A percentile compares a stretch with the other conserved stretches of the same genome.
These are phyloP conservation scores for Metacarcinus magister DNA, from an alignment of 2,888 invertebrate species.

Conservation along the genomic window DNA sequence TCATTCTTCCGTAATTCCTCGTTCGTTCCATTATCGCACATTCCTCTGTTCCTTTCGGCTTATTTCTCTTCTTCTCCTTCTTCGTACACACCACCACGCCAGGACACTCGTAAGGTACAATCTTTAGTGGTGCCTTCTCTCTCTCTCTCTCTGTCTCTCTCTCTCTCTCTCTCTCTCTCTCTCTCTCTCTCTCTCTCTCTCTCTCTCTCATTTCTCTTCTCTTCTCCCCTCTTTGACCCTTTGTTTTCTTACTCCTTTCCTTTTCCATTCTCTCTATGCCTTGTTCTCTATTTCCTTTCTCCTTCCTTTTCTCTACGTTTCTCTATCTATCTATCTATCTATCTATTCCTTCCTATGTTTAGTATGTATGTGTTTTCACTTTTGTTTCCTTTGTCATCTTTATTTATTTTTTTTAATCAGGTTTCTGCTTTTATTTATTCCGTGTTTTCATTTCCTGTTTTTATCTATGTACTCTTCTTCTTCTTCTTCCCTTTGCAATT, in stretches of 20 bases:
- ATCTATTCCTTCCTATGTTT: neutral
- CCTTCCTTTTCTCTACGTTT: neutral
- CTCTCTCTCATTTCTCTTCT: neutral
- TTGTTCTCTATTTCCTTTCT: neutral
- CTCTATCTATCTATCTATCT: neutral
- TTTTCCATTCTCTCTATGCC: neutral
- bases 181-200: constrained; percentile 14
- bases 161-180: constrained; percentile 38
- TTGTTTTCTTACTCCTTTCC: neutral
- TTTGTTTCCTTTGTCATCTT: neutral
- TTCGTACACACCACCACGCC: neutral
- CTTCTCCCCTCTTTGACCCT: neutral
- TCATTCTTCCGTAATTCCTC: constrained; percentile 12
- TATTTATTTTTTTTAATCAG: neutral
- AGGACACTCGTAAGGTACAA: neutral
- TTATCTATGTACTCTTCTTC: neutral
- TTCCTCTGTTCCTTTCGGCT: constrained; percentile 2
- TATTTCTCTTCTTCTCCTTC: constrained; percentile 30
- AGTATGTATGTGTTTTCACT: neutral
- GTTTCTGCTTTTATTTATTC: neutral
- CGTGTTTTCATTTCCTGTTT: neutral
- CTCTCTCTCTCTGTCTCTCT: neutral
- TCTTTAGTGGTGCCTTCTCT: neutral
- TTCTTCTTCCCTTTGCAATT: neutral
- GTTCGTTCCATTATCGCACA: constrained; percentile 39